These are phyloP conservation scores for Etia nguti DNA, from an alignment of 2,113 vertebrate genomes.

Conservation along the genomic window DNA sequence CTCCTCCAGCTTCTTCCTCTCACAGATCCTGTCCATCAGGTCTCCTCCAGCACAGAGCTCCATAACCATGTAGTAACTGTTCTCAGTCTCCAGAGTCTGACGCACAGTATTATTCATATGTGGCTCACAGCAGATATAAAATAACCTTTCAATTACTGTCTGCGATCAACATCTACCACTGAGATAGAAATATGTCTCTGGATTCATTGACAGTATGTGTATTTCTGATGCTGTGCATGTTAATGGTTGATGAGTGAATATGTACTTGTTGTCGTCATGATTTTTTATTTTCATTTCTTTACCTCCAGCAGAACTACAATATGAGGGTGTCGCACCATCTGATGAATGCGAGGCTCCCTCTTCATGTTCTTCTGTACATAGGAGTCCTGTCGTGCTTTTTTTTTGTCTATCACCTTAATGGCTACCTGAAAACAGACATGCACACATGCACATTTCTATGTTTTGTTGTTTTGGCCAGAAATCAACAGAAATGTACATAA, in stretches of 20 bases:
- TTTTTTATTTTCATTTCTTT: not conserved
- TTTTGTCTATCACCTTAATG: slow-evolving; percentile 86
- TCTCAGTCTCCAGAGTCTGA: slow-evolving; percentile 82
- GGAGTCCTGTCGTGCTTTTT: slow-evolving; percentile 79
- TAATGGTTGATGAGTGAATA: not conserved
- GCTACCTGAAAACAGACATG: slow-evolving; percentile 67
- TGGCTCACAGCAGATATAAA: not conserved
- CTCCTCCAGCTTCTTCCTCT: slow-evolving; percentile 77
- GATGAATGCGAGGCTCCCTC: slow-evolving; percentile 77
- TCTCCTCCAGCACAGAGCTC: slow-evolving; percentile 79
- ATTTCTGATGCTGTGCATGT: not conserved
- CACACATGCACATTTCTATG: not conserved
- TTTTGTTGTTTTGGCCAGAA: not conserved
- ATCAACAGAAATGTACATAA: not conserved
- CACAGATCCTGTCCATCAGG: slow-evolving; percentile 82
- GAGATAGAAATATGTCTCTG: no score
- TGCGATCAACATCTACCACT: not conserved
- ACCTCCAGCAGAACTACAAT: slow-evolving; percentile 75
- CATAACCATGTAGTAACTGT: slow-evolving; percentile 84
- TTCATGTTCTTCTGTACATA: slow-evolving; percentile 83
- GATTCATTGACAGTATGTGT: not conserved
- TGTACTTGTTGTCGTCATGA: not conserved
- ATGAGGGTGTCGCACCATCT: slow-evolving; percentile 81
- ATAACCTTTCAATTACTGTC: not conserved
- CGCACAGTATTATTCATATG: not conserved